Percentiles rank a stretch among this genome's conserved stretches.
Evolutionary conservation across 2,113 vertebrate species (phyloP).

Genomic region (Tiliqua scincoides): DNA sequence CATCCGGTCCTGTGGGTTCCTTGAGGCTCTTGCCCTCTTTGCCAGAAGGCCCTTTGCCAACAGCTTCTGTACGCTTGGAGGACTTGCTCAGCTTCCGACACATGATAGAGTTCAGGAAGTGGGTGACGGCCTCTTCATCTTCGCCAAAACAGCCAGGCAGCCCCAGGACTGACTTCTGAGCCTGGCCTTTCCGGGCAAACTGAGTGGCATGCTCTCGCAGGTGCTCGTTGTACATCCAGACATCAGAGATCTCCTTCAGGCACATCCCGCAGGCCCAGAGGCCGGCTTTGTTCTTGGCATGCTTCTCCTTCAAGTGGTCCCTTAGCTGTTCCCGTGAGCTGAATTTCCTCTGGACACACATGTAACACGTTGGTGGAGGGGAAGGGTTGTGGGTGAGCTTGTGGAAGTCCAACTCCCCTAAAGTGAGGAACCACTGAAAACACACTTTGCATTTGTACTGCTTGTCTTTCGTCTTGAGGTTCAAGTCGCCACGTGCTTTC

Average conservation of each 20-base stretch:
- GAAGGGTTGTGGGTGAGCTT: constrained; percentile 93
- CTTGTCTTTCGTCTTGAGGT: constrained; percentile 84
- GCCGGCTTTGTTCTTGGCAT: constrained; percentile 88
- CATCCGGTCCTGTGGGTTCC: constrained; percentile 62
- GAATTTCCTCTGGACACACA: constrained; percentile 97
- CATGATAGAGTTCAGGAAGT: constrained; percentile 87
- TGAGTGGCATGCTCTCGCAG: constrained; percentile 92
- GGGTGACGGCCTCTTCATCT: constrained; percentile 80
- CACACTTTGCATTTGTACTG: constrained; percentile 96
- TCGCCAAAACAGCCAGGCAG: constrained; percentile 82
- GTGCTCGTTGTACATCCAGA: constrained; percentile 99
- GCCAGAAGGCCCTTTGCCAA: constrained; percentile 44
- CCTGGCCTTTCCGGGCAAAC: constrained; percentile 91
- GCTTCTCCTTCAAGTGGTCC: constrained; percentile 93
- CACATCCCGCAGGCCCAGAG: constrained; percentile 99
- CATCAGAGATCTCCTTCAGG: constrained; percentile 91
- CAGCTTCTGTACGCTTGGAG: constrained; percentile 67
- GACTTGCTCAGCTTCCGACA: constrained; percentile 79
- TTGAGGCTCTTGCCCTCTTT: constrained; percentile 67
- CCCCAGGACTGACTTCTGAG: constrained; percentile 81
- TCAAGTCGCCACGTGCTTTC: constrained; percentile 73
- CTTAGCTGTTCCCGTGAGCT: constrained; percentile 92
- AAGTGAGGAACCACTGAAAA: constrained; percentile 92
- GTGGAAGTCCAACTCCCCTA: constrained; percentile 94
- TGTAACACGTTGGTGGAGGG: constrained; percentile 96